Base-by-base conservation (phyloP, 2,113 vertebrate species). In the Balaeniceps rex region DNA sequence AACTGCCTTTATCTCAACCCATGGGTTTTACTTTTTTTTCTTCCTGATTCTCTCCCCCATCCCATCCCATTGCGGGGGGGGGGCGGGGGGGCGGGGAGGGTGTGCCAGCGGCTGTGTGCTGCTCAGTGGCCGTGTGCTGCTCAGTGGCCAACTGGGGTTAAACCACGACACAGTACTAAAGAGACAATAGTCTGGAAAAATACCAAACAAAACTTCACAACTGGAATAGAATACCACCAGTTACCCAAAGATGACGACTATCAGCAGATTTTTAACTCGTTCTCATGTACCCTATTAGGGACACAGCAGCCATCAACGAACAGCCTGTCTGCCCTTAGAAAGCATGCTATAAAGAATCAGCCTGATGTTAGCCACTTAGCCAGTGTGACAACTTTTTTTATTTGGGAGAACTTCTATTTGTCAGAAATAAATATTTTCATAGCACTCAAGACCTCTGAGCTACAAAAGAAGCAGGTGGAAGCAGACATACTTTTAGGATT, bases 381-480 rank as follows among this genome's bases (percentile, higher is more conserved):
- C 44, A 87, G 17, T 14, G 21, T 29, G 44, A 68, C 16, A 90
- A 47, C 10, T 31, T 58, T 24, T 61, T 69, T 21, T 15, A 31
- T 71, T 36, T 71, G 52, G 22, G n/a, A 71, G 38, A 76, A 80
- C 11, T 11, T 44, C 5, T 14, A 80, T 40, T 65, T 87, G 26
- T 1, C 51, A 68, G 42, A 88, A 94, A 78, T 28, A 58, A 89
- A 4, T 31, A 49, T 58, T 83, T 95, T 69, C 55, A 47, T 36
- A 83, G 38, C 33, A 55, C 14, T 80, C 19, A n/a, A 79, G 23
- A 69, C 22, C 36, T 90, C 33, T 10, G 58, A 81, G 66, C 52
- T 93, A 74, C 83, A 92, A 93, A 78, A 87, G 80, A 97, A 90
- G 84, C 72, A 97, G 88, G 70, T 47, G 46, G 93, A 95, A 93